Evolutionary conservation across 1,140 invertebrate species (phyloP).

Genomic region (Elymnias hypermnestra): DNA sequence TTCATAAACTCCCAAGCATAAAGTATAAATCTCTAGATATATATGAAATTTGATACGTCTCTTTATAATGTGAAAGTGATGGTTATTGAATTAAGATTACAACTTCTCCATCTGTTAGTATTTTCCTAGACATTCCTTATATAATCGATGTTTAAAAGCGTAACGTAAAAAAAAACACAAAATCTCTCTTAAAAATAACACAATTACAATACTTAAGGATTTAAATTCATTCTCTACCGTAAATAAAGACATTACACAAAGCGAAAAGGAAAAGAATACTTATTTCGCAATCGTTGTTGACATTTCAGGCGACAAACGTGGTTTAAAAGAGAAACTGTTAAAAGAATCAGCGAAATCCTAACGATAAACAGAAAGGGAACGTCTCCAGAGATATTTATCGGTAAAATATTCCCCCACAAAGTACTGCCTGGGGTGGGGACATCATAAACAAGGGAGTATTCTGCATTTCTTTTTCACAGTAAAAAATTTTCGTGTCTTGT

Average conservation of each 20-base stretch:
- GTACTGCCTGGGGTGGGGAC: constrained; percentile 12
- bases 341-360: constrained; percentile 55
- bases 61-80: no score
- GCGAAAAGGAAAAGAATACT: constrained; percentile 3
- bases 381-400: constrained; percentile 57
- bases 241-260: not conserved
- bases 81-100: no score
- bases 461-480: not conserved
- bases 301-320: constrained; percentile 11
- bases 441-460: constrained; percentile 3
- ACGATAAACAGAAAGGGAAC: constrained; percentile 58
- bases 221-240: not conserved
- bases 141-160: not conserved
- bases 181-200: not conserved
- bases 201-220: not conserved
- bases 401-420: constrained; percentile 52
- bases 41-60: no score
- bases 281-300: constrained; percentile 8
- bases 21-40: no score
- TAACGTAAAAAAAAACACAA: not conserved
- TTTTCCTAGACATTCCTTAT: not conserved
- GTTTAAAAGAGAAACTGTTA: constrained; percentile 45
- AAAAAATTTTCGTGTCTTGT: not conserved
- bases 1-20: no score
- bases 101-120: no score